phyloP scores from a whole-genome alignment of 1,140 invertebrate species.

The Drosophila lini region DNA sequence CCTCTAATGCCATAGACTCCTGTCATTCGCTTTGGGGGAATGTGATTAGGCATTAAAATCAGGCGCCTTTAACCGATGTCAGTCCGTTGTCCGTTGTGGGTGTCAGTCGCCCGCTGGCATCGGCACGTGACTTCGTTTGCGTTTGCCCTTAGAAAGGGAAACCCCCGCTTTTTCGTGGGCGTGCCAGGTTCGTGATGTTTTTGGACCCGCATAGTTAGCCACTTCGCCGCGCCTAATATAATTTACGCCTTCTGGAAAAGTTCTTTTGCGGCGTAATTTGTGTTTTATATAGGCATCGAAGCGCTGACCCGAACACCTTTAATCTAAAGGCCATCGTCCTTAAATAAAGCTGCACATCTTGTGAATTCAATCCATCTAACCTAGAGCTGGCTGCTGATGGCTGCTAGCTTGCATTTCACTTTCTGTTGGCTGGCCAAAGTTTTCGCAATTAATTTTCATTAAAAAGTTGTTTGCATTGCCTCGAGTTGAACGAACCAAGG shows the following conservation, averaged over 20 bases:
- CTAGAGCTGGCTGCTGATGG: slow-evolving; percentile 10
- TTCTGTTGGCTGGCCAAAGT: slow-evolving; percentile 10
- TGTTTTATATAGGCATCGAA: slow-evolving; percentile 13
- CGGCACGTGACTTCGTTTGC: slow-evolving; percentile 72
- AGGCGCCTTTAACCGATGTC: slow-evolving; percentile 13
- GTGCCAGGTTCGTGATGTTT: slow-evolving; percentile 19
- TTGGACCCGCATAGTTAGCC: slow-evolving; percentile 18
- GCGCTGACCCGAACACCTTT: slow-evolving; percentile 14
- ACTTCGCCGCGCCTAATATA: slow-evolving; percentile 28
- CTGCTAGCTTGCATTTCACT: slow-evolving; percentile 34
- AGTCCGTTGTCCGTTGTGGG: slow-evolving; percentile 22
- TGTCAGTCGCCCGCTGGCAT: slow-evolving; percentile 46
- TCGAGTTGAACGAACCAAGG: slow-evolving; percentile 56
- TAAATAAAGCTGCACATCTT: slow-evolving; percentile 20
- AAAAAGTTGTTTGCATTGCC: slow-evolving; percentile 57
- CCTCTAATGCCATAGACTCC: not conserved
- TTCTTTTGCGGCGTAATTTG: slow-evolving; percentile 41
- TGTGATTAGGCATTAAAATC: slow-evolving; percentile 51
- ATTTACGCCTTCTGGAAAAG: slow-evolving; percentile 48
- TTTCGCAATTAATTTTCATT: slow-evolving; percentile 67
- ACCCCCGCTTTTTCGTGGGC: slow-evolving; percentile 19
- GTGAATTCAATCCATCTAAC: slow-evolving; percentile 11
- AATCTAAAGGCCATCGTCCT: slow-evolving; percentile 23
- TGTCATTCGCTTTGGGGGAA: not conserved
- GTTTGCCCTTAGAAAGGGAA: slow-evolving; percentile 18